phyloP scores from a whole-genome alignment of 2,797 vertebrate species.

The Sarcoramphus papa region DNA sequence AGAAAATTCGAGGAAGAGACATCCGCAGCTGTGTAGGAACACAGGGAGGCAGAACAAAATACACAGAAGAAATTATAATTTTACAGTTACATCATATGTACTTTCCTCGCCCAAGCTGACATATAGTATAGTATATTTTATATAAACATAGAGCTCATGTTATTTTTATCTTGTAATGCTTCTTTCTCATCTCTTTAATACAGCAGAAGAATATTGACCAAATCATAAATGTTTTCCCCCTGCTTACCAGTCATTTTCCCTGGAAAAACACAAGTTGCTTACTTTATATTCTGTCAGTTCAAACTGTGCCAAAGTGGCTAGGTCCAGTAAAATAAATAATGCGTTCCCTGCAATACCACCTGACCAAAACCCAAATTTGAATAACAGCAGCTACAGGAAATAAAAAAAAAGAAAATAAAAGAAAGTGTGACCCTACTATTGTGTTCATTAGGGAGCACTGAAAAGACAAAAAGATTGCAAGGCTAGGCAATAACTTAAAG shows the following conservation, averaged over 20 bases:
- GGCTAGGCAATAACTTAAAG: neutral
- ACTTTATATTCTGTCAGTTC: neutral
- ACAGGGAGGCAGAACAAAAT: neutral
- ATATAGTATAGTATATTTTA: neutral
- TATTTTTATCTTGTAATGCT: neutral
- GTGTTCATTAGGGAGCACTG: neutral
- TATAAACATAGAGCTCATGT: neutral
- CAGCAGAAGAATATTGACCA: neutral
- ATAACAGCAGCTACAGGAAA: neutral
- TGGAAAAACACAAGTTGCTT: neutral
- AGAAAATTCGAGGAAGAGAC: constrained; percentile 6
- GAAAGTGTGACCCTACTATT: neutral
- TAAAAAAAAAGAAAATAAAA: neutral
- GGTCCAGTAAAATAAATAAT: constrained; percentile 16
- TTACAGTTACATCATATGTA: neutral
- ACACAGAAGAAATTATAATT: neutral
- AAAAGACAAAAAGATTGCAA: neutral
- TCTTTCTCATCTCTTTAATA: neutral
- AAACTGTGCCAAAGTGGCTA: neutral
- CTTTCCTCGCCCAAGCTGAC: neutral
- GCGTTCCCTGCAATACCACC: neutral
- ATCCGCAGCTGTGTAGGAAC: neutral
- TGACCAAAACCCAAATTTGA: neutral
- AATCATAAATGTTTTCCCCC: neutral
- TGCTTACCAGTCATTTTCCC: neutral